Evolutionary conservation across 2,888 invertebrate species (phyloP).

Genomic region (Parascotia fuliginaria): DNA sequence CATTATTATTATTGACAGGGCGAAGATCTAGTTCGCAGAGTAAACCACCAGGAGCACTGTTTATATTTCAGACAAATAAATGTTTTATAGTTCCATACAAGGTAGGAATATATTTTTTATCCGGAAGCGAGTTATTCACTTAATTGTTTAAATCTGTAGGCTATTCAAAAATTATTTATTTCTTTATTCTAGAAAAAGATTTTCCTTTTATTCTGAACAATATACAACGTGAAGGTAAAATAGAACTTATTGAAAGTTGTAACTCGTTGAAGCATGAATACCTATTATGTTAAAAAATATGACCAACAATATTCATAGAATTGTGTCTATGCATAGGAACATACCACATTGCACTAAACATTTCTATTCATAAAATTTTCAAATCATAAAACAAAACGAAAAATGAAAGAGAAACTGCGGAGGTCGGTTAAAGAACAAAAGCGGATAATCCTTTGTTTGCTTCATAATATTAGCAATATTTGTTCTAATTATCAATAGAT

Average conservation of each 20-base stretch:
- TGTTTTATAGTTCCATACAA: too few relatives aligned
- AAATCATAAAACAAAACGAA: constrained; percentile 9
- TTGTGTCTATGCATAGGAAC: constrained; percentile 3
- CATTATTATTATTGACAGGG: too few relatives aligned
- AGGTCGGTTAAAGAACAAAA: constrained; percentile 21
- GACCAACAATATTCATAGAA: not conserved
- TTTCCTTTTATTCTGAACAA: not conserved
- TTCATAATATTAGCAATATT: constrained; percentile 24
- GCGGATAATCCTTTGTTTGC: constrained; percentile 63
- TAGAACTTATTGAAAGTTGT: not conserved
- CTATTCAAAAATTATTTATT: too few relatives aligned
- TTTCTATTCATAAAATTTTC: constrained; percentile 7
- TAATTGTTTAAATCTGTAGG: too few relatives aligned
- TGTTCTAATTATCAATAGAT: constrained; percentile 22
- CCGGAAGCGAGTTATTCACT: too few relatives aligned
- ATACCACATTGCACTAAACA: constrained; percentile 1
- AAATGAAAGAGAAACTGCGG: constrained; percentile 7
- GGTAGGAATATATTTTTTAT: too few relatives aligned
- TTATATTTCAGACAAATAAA: too few relatives aligned
- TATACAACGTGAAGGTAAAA: not conserved
- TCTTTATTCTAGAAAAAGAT: too few relatives aligned
- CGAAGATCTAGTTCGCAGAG: too few relatives aligned
- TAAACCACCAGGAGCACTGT: too few relatives aligned
- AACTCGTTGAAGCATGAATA: not conserved
- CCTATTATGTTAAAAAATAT: not conserved